Evolutionary conservation across 2,797 vertebrate species (phyloP), one percentile per base, ranked within the genome.

Genomic region (Ptychobarbus kaznakovi): DNA sequence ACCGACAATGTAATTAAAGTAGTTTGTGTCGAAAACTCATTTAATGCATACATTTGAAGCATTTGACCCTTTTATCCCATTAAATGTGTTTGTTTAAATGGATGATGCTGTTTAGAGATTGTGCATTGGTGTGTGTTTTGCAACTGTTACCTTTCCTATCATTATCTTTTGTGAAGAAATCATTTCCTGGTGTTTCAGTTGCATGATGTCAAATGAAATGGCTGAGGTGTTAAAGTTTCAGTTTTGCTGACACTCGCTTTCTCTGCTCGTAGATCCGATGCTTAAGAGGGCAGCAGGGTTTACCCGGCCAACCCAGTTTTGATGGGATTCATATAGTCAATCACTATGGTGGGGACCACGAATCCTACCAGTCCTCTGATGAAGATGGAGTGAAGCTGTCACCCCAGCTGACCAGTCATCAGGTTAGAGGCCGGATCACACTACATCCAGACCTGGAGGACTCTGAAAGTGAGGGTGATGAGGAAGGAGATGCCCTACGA

Each of bases 311-410:
- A 90, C 92, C 94, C 93, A 92, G 93, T 92, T 99, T 98, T 97
- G 98, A 99, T 88, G 96, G 97, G 89, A 97, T 99, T 94, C 98
- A 99, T 93, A 97, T 99, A 53, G 95, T 99, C 92, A 98, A 95
- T 93, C 98, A 99, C 94, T 97, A 98, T 82, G 93, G 92, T 80
- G 95, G 93, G 86, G 95, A 96, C 68, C 94, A 96, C 0, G 96
- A 96, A 89, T 97, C 96, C 79, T 96, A 95, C 93, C 97, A 96
- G 92, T 99, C 97, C 80, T 99, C 97, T 1, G 98, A 99, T 82
- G 98, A 99, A 91, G 98, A 99, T 72, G 95, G 92, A 75, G 92
- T 89, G 84, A 95, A 95, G 91, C 92, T 89, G 58, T 61, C 83
- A 6, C 44, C 87, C 78, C 86, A 93, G 58, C 91, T 91, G 68